phyloP scores from a whole-genome alignment of 2,888 invertebrate species.

The Leptinotarsa haldemani region DNA sequence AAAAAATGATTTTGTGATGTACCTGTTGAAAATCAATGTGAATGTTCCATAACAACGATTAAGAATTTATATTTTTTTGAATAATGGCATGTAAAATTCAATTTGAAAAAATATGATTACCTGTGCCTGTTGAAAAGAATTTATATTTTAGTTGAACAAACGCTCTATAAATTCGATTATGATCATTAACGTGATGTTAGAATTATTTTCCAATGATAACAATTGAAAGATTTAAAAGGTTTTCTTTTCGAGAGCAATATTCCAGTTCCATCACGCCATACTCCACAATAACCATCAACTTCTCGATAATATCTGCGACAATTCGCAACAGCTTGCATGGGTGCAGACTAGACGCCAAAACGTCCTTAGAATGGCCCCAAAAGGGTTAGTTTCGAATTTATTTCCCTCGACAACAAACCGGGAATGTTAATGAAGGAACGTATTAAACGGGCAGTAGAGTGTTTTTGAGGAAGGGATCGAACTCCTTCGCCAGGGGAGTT shows the following conservation, averaged over 20 bases:
- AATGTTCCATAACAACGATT: too few relatives aligned
- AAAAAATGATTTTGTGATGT: too few relatives aligned
- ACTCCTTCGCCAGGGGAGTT: slow-evolving; percentile 14
- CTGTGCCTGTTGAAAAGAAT: too few relatives aligned
- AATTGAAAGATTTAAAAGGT: too few relatives aligned
- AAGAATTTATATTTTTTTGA: too few relatives aligned
- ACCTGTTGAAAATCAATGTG: too few relatives aligned
- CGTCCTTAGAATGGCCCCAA: not conserved
- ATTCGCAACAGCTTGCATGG: slow-evolving; percentile 14
- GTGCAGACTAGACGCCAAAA: slow-evolving; percentile 8
- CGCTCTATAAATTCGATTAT: too few relatives aligned
- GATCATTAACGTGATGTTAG: too few relatives aligned
- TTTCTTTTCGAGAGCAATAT: not conserved
- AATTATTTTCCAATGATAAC: too few relatives aligned
- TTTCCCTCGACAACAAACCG: slow-evolving; percentile 5
- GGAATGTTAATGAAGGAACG: slow-evolving; percentile 22
- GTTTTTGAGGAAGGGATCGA: slow-evolving; percentile 21
- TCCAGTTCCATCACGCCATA: not conserved
- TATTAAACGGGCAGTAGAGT: slow-evolving; percentile 17
- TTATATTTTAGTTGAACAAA: too few relatives aligned
- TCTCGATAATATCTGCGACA: not conserved
- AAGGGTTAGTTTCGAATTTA: slow-evolving; percentile 6
- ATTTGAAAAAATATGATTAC: too few relatives aligned
- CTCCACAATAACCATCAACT: not conserved
- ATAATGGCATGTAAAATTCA: too few relatives aligned